These are phyloP conservation scores for Aphidius colemani DNA, from an alignment of 2,888 invertebrate species.

Conservation along the genomic window DNA sequence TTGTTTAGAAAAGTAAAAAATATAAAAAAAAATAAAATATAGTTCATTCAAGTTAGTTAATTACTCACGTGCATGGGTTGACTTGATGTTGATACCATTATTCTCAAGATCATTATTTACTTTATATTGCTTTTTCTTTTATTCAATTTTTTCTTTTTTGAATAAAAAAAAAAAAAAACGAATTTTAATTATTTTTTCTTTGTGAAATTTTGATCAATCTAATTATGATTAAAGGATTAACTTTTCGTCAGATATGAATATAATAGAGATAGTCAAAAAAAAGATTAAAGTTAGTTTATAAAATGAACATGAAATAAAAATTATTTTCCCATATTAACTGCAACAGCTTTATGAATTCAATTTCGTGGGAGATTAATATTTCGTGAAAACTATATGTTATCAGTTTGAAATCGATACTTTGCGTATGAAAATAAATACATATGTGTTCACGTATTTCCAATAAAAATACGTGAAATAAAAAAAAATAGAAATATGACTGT, in stretches of 20 bases:
- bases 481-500: constrained; percentile 19
- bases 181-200: too few species aligned
- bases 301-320: constrained; percentile 5
- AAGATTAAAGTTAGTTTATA: background rate
- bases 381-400: constrained; percentile 23
- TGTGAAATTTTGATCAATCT: constrained; percentile 25
- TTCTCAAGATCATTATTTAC: too few species aligned
- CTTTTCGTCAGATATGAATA: constrained; percentile 13
- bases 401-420: constrained; percentile 21
- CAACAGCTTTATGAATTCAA: constrained; percentile 34
- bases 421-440: constrained; percentile 16
- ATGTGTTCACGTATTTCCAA: constrained; percentile 32
- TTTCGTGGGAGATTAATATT: constrained; percentile 26
- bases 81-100: too few species aligned
- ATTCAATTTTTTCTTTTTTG: constrained; percentile 14
- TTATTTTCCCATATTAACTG: constrained; percentile 21
- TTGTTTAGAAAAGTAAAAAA: too few species aligned
- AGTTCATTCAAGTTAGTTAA: too few species aligned
- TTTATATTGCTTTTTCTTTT: too few species aligned
- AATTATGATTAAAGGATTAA: background rate
- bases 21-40: too few species aligned
- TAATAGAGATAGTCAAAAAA: constrained; percentile 8
- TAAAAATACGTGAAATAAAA: constrained; percentile 18
- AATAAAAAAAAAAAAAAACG: background rate
- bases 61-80: too few species aligned